These are phyloP conservation scores for Stegodyphus mimosarum DNA, from an alignment of 1,140 invertebrate genomes.

Conservation along the genomic window DNA sequence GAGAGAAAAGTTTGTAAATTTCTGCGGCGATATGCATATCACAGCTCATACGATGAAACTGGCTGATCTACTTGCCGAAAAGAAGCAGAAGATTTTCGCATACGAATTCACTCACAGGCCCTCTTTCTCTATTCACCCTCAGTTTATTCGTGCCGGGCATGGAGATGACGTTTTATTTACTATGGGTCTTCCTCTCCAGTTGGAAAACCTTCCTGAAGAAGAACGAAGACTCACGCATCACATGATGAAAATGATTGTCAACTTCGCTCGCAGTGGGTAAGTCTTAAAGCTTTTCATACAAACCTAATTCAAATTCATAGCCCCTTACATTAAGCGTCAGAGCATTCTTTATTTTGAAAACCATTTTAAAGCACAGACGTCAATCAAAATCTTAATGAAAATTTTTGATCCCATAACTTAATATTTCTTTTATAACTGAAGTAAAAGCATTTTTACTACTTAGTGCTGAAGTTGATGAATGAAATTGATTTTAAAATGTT, in stretches of 20 bases:
- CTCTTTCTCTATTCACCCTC: slow-evolving; percentile 61
- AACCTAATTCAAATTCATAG: too few relatives aligned
- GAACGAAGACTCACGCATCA: slow-evolving; percentile 50
- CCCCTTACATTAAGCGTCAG: too few relatives aligned
- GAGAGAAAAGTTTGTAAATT: slow-evolving; percentile 56
- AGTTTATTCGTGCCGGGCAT: slow-evolving; percentile 62
- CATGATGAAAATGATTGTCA: slow-evolving; percentile 54
- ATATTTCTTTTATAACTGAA: too few relatives aligned
- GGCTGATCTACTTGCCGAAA: slow-evolving; percentile 20
- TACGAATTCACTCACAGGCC: slow-evolving; percentile 64
- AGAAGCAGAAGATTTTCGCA: slow-evolving; percentile 26
- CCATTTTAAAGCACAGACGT: too few relatives aligned
- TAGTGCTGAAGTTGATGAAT: too few relatives aligned
- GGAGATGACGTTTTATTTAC: slow-evolving; percentile 64
- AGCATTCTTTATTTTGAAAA: too few relatives aligned
- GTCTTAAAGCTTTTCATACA: neutral
- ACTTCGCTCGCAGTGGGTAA: slow-evolving; percentile 62
- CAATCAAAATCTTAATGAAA: too few relatives aligned
- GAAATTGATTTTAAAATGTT: too few relatives aligned
- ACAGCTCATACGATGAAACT: slow-evolving; percentile 35
- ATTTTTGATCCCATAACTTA: too few relatives aligned
- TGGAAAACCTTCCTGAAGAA: slow-evolving; percentile 5
- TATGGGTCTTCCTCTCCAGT: slow-evolving; percentile 61
- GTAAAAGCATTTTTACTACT: too few relatives aligned
- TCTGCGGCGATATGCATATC: slow-evolving; percentile 62